Evolutionary conservation across 2,888 invertebrate species (phyloP).

Genomic region (Hydropsyche betteni): DNA sequence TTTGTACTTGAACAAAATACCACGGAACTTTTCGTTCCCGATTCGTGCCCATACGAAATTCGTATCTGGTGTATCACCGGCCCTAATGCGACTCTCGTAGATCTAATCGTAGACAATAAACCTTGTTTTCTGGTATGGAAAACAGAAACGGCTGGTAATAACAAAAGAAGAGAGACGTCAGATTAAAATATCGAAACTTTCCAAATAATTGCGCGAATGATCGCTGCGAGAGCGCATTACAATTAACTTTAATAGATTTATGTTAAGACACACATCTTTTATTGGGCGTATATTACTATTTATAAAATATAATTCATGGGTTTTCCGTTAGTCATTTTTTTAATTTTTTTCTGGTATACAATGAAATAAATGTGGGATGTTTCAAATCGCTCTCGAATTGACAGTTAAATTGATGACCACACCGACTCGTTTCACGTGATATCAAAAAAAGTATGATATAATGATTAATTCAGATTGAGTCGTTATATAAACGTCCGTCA

Average conservation of each 20-base stretch:
- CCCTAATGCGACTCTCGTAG: conserved; percentile 21
- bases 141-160: conserved; percentile 1
- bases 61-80: conserved; percentile 9
- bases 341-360: not conserved
- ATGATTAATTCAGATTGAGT: conserved; percentile 8
- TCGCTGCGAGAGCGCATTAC: not conserved
- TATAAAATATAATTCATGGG: no score
- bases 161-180: not conserved
- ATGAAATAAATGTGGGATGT: conserved; percentile 4
- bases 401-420: conserved; percentile 13
- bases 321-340: no score
- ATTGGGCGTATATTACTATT: no score
- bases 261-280: no score
- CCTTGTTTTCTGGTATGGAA: conserved; percentile 13
- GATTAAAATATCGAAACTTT: conserved; percentile 32
- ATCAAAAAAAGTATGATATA: not conserved
- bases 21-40: no score
- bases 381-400: not conserved
- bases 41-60: not conserved
- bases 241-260: conserved; percentile 1
- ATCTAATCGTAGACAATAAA: conserved; percentile 32
- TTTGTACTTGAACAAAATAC: no score
- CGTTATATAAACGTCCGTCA: not conserved
- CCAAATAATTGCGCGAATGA: conserved; percentile 34
- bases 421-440: not conserved